These are phyloP conservation scores for Cathartes aura DNA, from an alignment of 2,113 vertebrate species.

Conservation along the genomic window DNA sequence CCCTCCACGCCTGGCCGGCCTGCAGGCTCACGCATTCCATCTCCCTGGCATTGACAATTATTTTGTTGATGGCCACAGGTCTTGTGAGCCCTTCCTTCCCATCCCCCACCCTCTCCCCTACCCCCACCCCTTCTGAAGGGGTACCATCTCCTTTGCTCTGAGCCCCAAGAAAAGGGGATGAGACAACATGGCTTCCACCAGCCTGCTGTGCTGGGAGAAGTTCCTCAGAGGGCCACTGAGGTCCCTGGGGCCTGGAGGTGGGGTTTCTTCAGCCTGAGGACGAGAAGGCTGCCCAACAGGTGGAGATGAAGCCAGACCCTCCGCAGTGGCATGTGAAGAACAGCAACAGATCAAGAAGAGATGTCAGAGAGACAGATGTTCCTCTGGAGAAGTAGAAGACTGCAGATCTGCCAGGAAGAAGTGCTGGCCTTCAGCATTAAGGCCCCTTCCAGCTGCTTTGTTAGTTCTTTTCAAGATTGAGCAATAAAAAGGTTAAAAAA, in stretches of 20 bases:
- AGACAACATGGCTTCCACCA: background rate
- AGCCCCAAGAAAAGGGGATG: background rate
- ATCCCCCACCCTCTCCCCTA: background rate
- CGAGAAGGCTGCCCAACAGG: background rate
- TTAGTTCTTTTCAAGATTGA: background rate
- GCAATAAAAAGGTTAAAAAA: background rate
- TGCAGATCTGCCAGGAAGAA: background rate
- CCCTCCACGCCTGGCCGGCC: background rate
- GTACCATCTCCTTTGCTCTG: background rate
- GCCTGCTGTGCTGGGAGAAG: background rate
- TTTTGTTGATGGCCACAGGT: background rate
- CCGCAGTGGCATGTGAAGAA: rapidly evolving
- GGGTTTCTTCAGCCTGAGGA: background rate
- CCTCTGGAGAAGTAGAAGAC: background rate
- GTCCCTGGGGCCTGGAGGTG: background rate
- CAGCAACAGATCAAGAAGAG: background rate
- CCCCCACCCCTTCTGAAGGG: background rate
- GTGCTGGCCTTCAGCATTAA: background rate
- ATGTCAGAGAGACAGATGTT: rapidly evolving
- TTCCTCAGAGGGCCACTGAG: background rate
- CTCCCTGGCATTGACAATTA: background rate
- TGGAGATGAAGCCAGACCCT: background rate
- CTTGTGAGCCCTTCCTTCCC: background rate
- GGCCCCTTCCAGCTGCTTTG: background rate
- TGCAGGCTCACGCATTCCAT: background rate